phyloP scores from a whole-genome alignment of 2,888 invertebrate genomes.

The Acanthacorydalis orientalis region DNA sequence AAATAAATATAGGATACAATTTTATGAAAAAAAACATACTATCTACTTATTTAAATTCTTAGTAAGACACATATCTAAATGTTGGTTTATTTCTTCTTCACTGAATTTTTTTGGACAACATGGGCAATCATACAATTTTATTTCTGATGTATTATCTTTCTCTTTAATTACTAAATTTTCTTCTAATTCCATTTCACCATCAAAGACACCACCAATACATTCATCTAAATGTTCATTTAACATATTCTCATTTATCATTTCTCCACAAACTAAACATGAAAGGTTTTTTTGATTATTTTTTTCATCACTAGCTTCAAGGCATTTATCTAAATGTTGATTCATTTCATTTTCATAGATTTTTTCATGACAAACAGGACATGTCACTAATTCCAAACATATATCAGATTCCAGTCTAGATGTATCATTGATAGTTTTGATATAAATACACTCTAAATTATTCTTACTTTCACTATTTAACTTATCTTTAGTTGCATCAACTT shows the following conservation, averaged over 20 bases:
- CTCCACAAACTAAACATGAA: constrained; percentile 27
- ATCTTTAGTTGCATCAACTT: constrained; percentile 6
- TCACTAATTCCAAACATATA: background rate
- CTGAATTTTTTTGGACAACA: constrained; percentile 37
- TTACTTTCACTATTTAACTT: constrained; percentile 3
- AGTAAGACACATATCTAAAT: constrained; percentile 33
- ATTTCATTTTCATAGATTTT: background rate
- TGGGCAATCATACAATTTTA: constrained; percentile 23
- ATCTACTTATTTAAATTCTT: no score
- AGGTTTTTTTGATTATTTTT: constrained; percentile 8
- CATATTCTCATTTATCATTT: constrained; percentile 16
- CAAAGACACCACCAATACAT: constrained; percentile 12
- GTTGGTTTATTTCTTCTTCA: constrained; percentile 35
- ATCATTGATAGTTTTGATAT: no score
- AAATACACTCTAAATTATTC: constrained; percentile 5
- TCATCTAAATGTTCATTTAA: constrained; percentile 26
- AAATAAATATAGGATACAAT: no score
- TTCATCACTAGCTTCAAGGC: constrained; percentile 28
- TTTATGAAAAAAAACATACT: no score
- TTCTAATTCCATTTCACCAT: constrained; percentile 2
- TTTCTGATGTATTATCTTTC: background rate
- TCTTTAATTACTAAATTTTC: background rate
- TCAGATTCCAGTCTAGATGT: no score
- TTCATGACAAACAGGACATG: constrained; percentile 5
- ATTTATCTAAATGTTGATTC: constrained; percentile 32